Evolutionary conservation across 1,140 invertebrate species (phyloP).

Genomic region (Radopholus similis): DNA sequence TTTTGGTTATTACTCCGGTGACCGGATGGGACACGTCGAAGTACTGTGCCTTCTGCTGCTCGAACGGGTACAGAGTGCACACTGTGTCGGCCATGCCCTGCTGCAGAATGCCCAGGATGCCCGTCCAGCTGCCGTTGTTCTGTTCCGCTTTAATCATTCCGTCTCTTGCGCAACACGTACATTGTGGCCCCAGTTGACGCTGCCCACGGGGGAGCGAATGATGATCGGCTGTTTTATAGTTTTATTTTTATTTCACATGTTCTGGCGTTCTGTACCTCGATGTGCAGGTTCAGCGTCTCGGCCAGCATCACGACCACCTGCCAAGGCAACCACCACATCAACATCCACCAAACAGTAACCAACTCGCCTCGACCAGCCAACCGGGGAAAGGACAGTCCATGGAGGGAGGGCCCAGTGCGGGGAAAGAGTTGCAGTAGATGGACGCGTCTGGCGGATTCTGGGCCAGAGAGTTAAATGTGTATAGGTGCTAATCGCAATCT

Average conservation of each 20-base stretch:
- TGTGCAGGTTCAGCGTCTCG: constrained; percentile 9
- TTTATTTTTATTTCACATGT: too few relatives aligned
- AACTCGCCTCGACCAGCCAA: constrained; percentile 29
- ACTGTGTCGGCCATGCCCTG: constrained; percentile 29
- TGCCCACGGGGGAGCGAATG: constrained; percentile 26
- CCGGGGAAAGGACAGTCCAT: constrained; percentile 38
- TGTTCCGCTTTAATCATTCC: background rate
- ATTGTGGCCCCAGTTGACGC: constrained; percentile 33
- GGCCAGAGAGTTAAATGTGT: too few relatives aligned
- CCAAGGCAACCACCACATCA: background rate
- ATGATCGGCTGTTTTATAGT: too few relatives aligned
- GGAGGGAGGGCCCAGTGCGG: constrained; percentile 25
- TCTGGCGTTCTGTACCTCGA: too few relatives aligned
- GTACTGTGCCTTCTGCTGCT: constrained; percentile 19
- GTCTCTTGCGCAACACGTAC: background rate
- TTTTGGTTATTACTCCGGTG: constrained; percentile 24
- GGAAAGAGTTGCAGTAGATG: constrained; percentile 24
- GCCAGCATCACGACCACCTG: constrained; percentile 34
- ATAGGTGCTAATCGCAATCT: too few relatives aligned
- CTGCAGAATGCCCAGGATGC: constrained; percentile 37
- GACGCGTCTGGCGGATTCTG: constrained; percentile 39
- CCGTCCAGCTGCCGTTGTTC: constrained; percentile 39
- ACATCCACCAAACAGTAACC: background rate
- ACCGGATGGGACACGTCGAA: constrained; percentile 36
- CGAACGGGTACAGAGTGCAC: constrained; percentile 38